Evolutionary conservation across 2,797 vertebrate genomes (phyloP), one percentile per base, ranked within the genome.

Genomic region (Malurus leucopterus): DNA sequence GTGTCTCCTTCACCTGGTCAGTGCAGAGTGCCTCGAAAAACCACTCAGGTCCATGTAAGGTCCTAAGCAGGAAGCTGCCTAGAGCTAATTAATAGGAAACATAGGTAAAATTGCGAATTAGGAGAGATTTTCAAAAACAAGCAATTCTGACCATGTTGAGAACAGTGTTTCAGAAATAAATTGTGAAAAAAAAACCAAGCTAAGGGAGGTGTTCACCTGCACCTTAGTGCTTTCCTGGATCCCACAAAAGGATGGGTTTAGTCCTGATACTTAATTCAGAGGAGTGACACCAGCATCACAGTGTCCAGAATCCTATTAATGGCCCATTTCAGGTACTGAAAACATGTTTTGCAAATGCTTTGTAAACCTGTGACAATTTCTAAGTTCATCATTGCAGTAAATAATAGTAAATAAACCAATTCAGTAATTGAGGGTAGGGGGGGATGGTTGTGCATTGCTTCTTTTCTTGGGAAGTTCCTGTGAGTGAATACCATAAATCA

Each of bases 21-120:
- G 30, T 36, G 53, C 20, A 30, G 40, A 57, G 29, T 77, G 20
- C 49, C 27, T 69, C 0, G 0, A 22, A n/a, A 63, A 77, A 4
- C 54, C 46, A 0, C 23, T 18, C 44, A 6, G n/a, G 7, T 76
- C 38, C 44, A 6, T 0, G 0, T 27, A 26, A 65, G 11, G 19
- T 86, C 20, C 49, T n/a, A 30, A 59, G 22, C 10, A 26, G 34
- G 38, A 20, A 85, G 24, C 27, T 64, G 13, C 32, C 58, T 71
- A 11, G n/a, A 85, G 38, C 17, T 68, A 32, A 55, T 49, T 44
- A 32, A 20, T 38, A 46, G 55, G 29, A 59, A 81, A 47, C 17
- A 11, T 15, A 11, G 6, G 13, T 30, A 32, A 78, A 88, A 57
- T 12, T 58, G 27, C 32, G 15, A 79, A 49, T 63, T 62, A 16